These are phyloP conservation scores for Lycopodina hypogea DNA, from an alignment of 37 sponge, comb jelly and placozoan species.

Conservation along the genomic window DNA sequence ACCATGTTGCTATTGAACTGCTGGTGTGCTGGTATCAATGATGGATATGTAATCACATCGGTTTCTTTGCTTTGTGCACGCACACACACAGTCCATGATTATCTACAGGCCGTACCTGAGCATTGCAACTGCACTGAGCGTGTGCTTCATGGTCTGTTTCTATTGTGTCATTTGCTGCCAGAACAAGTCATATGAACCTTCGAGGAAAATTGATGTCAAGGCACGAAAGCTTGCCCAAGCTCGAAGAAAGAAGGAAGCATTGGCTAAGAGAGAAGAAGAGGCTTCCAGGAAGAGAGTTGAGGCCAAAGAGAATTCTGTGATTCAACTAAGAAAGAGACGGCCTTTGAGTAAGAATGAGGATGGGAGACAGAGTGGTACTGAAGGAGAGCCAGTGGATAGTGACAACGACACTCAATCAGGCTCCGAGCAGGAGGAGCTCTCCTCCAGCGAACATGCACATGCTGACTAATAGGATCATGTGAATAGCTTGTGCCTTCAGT, in stretches of 20 bases:
- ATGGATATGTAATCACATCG: no score
- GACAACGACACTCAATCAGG: background rate
- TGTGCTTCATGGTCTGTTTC: conserved; percentile 18
- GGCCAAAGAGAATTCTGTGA: conserved; percentile 2
- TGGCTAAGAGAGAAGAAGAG: conserved; percentile 8
- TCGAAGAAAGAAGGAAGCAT: conserved; percentile 8
- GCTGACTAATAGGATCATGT: no score
- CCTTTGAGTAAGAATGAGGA: background rate
- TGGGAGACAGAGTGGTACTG: background rate
- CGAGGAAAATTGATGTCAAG: background rate
- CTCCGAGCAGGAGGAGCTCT: background rate
- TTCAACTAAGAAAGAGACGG: background rate
- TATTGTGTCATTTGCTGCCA: conserved; percentile 16
- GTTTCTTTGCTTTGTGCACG: background rate
- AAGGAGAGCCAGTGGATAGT: background rate
- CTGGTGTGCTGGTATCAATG: no score
- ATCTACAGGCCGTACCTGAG: conserved; percentile 25
- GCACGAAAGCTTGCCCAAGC: background rate
- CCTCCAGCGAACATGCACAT: no score
- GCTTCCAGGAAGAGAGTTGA: background rate
- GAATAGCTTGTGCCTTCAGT: no score
- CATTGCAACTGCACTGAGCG: background rate
- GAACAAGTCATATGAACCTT: background rate
- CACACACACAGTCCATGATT: conserved; percentile 25
- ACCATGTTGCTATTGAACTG: no score